Evolutionary conservation across 2,888 invertebrate genomes (phyloP).

Genomic region (Bugula neritina): DNA sequence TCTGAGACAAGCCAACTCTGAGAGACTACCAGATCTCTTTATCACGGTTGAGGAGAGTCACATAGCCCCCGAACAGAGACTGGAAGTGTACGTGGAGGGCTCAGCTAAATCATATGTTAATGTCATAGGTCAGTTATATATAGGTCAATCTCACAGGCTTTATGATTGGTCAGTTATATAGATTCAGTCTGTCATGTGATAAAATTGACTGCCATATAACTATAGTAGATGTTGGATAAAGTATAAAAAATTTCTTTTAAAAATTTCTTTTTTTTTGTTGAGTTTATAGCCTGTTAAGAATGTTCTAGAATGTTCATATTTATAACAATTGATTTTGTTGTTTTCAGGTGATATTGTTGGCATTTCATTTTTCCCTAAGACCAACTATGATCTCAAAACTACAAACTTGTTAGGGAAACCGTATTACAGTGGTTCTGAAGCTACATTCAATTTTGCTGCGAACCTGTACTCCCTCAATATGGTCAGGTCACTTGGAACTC

Average conservation of each 20-base stretch:
- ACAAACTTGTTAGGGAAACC: conserved; percentile 53
- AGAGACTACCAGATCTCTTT: conserved; percentile 89
- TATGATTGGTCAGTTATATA: too few species aligned
- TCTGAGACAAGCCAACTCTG: conserved; percentile 54
- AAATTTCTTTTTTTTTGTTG: background rate
- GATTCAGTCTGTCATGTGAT: too few species aligned
- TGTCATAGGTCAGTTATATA: conserved; percentile 56
- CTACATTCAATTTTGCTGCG: conserved; percentile 91
- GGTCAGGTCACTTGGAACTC: conserved; percentile 62
- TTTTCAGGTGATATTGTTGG: conserved; percentile 67
- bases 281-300: background rate
- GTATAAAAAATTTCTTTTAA: background rate
- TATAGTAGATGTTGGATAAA: background rate
- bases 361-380: conserved; percentile 54
- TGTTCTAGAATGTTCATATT: too few species aligned
- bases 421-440: conserved; percentile 72
- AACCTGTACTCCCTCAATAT: conserved; percentile 85
- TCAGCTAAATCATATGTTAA: conserved; percentile 67
- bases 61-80: conserved; percentile 80
- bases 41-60: conserved; percentile 88
- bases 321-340: too few species aligned
- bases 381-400: conserved; percentile 49
- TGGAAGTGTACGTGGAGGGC: conserved; percentile 86
- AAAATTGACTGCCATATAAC: background rate
- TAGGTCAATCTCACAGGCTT: too few species aligned